Evolutionary conservation across 2,797 vertebrate genomes (phyloP).

Genomic region (Myoxocephalus aenaeus): DNA sequence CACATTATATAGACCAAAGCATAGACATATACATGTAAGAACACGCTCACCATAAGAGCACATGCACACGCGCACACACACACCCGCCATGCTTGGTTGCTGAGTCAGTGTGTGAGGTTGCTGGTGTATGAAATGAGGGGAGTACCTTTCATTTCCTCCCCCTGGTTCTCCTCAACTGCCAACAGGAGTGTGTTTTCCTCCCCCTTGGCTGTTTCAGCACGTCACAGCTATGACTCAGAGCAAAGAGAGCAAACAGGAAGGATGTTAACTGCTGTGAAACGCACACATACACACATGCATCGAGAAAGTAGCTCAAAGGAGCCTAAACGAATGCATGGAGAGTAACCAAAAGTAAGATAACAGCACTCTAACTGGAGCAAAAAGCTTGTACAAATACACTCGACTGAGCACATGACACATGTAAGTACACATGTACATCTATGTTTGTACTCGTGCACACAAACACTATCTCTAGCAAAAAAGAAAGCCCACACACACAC

Average conservation of each 20-base stretch:
- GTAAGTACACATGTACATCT: conserved; percentile 39
- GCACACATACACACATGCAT: conserved; percentile 31
- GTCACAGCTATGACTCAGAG: conserved; percentile 77
- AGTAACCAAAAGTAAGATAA: conserved; percentile 11
- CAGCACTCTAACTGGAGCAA: conserved; percentile 32
- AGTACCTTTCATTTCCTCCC: conserved; percentile 81
- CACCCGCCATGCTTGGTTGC: conserved; percentile 60
- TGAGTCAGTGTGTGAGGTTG: conserved; percentile 80
- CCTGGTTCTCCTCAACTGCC: conserved; percentile 64
- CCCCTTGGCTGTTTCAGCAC: conserved; percentile 56
- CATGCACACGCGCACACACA: conserved; percentile 13
- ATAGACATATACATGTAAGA: conserved; percentile 27
- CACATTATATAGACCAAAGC: conserved; percentile 37
- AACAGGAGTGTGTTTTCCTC: conserved; percentile 66
- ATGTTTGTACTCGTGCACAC: conserved; percentile 40
- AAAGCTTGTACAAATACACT: conserved; percentile 35
- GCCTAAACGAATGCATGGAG: conserved; percentile 14
- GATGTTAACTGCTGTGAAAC: conserved; percentile 71
- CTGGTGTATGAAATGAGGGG: conserved; percentile 80
- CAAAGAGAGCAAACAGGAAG: conserved; percentile 82
- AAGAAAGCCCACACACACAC: conserved; percentile 22
- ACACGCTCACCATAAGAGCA: conserved; percentile 20
- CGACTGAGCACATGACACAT: conserved; percentile 25
- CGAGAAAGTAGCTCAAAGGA: conserved; percentile 51
- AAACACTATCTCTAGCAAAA: conserved; percentile 16